phyloP scores from a whole-genome alignment of 92 coral and sea anemone species.

The Phenganax stokvisi region DNA sequence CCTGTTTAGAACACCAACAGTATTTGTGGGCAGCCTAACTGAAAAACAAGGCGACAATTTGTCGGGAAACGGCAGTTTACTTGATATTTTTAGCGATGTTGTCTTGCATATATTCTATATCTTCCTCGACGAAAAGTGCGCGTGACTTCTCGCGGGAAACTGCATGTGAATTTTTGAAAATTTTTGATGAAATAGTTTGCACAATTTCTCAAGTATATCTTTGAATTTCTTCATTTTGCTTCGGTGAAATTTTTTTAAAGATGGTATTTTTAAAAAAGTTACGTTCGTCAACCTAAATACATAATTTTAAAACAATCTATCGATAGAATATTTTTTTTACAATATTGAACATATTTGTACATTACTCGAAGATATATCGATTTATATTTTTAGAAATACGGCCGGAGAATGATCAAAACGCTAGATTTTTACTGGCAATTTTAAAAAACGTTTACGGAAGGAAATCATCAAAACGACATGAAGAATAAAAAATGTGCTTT shows the following conservation, averaged over 20 bases:
- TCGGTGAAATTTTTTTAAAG: background rate
- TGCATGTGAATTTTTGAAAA: background rate
- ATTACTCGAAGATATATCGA: background rate
- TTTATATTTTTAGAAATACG: constrained; percentile 2
- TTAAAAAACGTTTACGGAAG: constrained; percentile 3
- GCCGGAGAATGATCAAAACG: background rate
- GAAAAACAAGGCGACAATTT: background rate
- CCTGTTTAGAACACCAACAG: background rate
- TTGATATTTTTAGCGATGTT: background rate
- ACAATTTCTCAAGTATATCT: background rate
- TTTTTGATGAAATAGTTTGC: background rate
- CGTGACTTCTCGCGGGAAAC: background rate
- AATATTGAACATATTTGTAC: background rate
- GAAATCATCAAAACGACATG: background rate
- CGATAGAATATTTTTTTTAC: background rate
- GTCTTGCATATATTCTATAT: no score
- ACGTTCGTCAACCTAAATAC: constrained; percentile 5
- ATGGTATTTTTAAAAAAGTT: background rate
- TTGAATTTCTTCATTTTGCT: background rate
- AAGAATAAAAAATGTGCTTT: background rate
- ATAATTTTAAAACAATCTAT: background rate
- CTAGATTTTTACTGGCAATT: background rate
- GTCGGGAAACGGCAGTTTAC: background rate
- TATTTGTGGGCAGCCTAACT: background rate
- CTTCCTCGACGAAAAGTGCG: background rate